These are phyloP conservation scores for Platanista minor DNA, from an alignment of 2,113 vertebrate species.

Conservation along the genomic window DNA sequence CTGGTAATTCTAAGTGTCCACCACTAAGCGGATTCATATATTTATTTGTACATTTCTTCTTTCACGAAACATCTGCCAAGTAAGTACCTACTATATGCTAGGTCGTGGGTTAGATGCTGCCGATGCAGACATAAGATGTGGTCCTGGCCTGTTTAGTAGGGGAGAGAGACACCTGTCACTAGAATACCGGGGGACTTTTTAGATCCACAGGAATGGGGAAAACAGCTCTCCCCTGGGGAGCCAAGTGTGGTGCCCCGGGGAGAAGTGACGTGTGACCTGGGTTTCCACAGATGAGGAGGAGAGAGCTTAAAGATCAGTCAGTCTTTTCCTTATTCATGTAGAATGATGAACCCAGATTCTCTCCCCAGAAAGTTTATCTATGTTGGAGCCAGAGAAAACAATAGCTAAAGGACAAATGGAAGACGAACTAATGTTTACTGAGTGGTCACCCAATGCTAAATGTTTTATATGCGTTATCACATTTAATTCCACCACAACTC, in stretches of 20 bases:
- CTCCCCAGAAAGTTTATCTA: background rate
- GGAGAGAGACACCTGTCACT: background rate
- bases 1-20: background rate
- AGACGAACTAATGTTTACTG: background rate
- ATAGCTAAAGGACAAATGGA: background rate
- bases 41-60: background rate
- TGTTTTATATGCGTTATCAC: background rate
- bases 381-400: background rate
- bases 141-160: background rate
- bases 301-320: background rate
- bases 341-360: background rate
- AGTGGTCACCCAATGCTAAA: background rate
- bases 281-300: background rate
- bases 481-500: background rate
- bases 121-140: background rate
- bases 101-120: background rate
- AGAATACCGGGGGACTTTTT: background rate
- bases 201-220: background rate
- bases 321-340: background rate
- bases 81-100: background rate
- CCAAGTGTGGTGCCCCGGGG: background rate
- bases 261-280: background rate
- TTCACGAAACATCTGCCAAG: background rate
- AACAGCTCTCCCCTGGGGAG: background rate
- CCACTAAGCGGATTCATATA: background rate